Evolutionary conservation across 2,797 vertebrate genomes (phyloP).

Genomic region (Bucorvus abyssinicus): DNA sequence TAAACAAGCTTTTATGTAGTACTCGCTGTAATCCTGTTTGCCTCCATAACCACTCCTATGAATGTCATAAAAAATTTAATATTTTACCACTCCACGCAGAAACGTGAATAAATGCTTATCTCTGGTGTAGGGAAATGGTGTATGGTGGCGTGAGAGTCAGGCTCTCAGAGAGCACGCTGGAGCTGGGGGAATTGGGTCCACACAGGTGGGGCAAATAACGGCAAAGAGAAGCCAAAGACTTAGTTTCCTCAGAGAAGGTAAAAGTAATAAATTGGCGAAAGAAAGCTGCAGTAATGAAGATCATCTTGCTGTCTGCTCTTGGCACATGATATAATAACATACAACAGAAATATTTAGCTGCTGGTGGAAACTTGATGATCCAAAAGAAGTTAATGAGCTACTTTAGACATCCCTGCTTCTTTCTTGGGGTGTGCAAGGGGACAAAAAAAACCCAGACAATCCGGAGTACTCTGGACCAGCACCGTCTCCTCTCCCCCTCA

Average conservation of each 20-base stretch:
- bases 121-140: rapidly evolving
- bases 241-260: background rate
- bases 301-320: background rate
- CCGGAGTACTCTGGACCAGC: background rate
- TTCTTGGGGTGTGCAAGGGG: rapidly evolving
- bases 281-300: background rate
- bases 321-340: background rate
- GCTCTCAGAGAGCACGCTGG: rapidly evolving
- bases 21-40: slow-evolving; percentile 50
- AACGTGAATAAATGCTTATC: background rate
- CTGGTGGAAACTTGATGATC: background rate
- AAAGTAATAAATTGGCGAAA: background rate
- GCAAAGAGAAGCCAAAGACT: background rate
- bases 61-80: slow-evolving; percentile 47
- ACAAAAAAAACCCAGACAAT: no score
- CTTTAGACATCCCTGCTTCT: background rate
- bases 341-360: background rate
- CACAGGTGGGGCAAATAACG: no score
- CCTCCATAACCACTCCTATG: slow-evolving; percentile 30
- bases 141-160: rapidly evolving
- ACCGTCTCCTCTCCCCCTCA: background rate
- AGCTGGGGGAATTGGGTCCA: background rate
- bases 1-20: slow-evolving; percentile 16
- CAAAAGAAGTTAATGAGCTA: background rate
- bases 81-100: background rate